Evolutionary conservation across 2,113 vertebrate species (phyloP).

Genomic region (Solea solea): DNA sequence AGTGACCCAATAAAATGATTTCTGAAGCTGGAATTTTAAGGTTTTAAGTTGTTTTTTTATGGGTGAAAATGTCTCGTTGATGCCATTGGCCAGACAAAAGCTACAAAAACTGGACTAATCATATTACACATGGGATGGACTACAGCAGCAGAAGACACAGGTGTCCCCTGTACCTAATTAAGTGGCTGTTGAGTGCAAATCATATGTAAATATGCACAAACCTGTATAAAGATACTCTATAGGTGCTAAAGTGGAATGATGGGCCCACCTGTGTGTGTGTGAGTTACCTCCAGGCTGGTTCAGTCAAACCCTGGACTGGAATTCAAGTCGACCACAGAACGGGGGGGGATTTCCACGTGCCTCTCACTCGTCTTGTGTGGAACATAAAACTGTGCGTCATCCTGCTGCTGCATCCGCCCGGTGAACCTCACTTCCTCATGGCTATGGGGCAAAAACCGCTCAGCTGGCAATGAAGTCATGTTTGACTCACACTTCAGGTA

Average conservation of each 20-base stretch:
- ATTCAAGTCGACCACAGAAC: conserved; percentile 60
- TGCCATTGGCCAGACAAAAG: no score
- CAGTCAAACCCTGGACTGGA: conserved; percentile 74
- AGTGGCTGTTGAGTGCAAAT: no score
- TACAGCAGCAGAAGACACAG: no score
- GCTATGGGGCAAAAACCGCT: conserved; percentile 55
- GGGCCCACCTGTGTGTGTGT: conserved; percentile 20
- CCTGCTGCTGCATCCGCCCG: conserved; percentile 57
- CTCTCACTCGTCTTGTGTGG: conserved; percentile 51
- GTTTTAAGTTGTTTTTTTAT: no score
- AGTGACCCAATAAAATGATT: no score
- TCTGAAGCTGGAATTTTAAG: no score
- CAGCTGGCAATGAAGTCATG: conserved; percentile 63
- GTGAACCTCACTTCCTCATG: conserved; percentile 56
- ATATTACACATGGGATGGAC: no score
- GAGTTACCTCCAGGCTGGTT: conserved; percentile 68
- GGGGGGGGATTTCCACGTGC: conserved; percentile 78
- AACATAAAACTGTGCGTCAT: conserved; percentile 67
- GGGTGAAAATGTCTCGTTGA: no score
- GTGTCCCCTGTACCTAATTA: no score
- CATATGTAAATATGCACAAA: no score
- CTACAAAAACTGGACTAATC: no score
- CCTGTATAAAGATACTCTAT: no score
- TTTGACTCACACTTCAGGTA: conserved; percentile 70
- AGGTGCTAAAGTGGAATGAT: background rate